Evolutionary conservation across 2,888 invertebrate species (phyloP), one percentile per base, ranked within the genome.

Genomic region (Cheilosia urbana): DNA sequence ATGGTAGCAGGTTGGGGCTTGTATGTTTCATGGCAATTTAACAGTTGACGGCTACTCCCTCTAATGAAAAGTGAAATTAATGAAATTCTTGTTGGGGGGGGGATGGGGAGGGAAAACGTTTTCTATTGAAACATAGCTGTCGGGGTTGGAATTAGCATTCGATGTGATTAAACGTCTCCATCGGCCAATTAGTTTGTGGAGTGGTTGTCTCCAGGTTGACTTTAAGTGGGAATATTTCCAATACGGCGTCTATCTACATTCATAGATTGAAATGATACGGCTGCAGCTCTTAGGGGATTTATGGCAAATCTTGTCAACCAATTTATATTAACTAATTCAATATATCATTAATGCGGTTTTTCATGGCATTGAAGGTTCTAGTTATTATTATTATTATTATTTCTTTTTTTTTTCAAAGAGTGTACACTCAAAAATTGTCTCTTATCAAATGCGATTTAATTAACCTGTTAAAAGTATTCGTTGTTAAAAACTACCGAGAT

Each of bases 11-110:
- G 55, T 13, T 15, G 40, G 27, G n/a, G 45, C 42, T 71, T 15
- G 19, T 47, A 37, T 49, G 24, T 15, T 19, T 45, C 47, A 65
- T 57, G 65, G n/a, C 79, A 72, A 51, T 79, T 79, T 65, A 47
- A 72, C 42, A 37, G 57, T 47, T 79, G 79, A 79, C 73, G 47
- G 51, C 17, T 37, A 42, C 21, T n/a, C 17, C 30, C 17, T 75
- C 15, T 73, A 83, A 78, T 77, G 58, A 73, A 78, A 62, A 68
- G 62, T 57, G 72, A 78, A 57, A 63, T 83, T 73, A 78, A 78
- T 77, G 30, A 66, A 72, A 62, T 58, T 71, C 71, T 66, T 63
- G 42, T 66, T 78, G 15, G 34, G 45, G 15, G 34, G 45, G 27
- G 63, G 49, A 6, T 0, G 45, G 42, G 30, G 58, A 13, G 34